Base-by-base conservation (phyloP, 2,888 invertebrate species). In the Pyrochroa serraticornis region DNA sequence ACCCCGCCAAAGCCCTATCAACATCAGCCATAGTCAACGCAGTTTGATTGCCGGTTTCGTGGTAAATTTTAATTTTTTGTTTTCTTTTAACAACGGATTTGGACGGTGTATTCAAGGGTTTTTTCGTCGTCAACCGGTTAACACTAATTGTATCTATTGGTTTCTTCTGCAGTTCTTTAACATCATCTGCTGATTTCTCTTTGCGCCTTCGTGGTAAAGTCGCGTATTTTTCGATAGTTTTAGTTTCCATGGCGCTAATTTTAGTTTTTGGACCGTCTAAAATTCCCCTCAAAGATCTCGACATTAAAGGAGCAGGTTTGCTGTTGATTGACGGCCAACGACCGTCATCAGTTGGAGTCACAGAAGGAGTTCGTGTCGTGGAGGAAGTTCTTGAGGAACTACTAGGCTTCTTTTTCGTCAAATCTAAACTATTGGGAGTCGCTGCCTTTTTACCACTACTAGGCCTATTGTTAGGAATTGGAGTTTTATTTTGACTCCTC, bases 11-110 rank as follows among this genome's bases (percentile, higher is more conserved):
- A 3, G 88, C 88, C 10, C 87, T 86, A 63, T 90, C 89, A 14
- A 93, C 82, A 71, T 93, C 93, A 1, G 80, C 77, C 49, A 87
- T 85, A 0, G 90, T 85, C 46, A 93, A 78, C 14, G 89, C 89
- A 0, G 93, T 93, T 76, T 93, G 93, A 8, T 86, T 84, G 43
- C 85, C 83, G 33, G 85, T 89, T 78, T 93, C 93, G 66, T 92
- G 92, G 75, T 91, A 93, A 64, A 93, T 93, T 71, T 87, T 83
- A 0, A 89, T 87, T 73, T 84, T 85, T 0, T 68, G 62, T 51
- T 76, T 74, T 63, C 78, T 78, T 55, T 77, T 77, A 39, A 82
- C 9, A 48, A 52, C 2, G 57, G 79, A 66, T 82, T 84, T 64
- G 61, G 63, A 65, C 48, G 70, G 53, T 54, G 60, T 64, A 22